Conservation (phyloP, 1,140 invertebrate genomes). For the Tenebrio molitor region DNA sequence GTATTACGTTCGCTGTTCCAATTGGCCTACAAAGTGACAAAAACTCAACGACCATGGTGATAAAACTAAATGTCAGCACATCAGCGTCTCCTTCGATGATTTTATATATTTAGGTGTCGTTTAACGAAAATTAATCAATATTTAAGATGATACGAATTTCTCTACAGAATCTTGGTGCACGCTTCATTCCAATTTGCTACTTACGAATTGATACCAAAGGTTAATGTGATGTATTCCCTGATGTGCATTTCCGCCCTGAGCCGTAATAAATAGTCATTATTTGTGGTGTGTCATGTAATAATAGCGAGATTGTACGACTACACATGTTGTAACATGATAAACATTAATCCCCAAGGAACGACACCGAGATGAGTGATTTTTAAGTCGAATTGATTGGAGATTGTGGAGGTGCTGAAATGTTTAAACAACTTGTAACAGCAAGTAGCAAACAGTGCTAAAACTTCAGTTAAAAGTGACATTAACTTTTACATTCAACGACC, state of each 20-base stretch:
- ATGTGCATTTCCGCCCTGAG: conserved; percentile 31
- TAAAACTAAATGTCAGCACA: no score
- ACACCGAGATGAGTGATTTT: conserved; percentile 4
- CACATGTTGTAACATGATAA: conserved; percentile 36
- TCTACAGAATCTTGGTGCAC: not conserved
- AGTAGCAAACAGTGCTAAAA: no score
- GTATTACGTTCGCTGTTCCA: not conserved
- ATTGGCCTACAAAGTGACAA: not conserved
- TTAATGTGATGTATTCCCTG: conserved; percentile 33
- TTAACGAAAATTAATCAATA: no score
- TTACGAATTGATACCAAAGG: conserved; percentile 33
- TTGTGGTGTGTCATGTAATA: conserved; percentile 39
- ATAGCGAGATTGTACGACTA: conserved; percentile 30
- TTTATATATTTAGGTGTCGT: no score
- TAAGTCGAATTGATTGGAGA: not conserved
- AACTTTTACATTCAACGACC: no score
- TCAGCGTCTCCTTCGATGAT: no score
- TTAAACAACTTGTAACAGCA: no score
- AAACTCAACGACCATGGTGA: no score
- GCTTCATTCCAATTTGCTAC: not conserved
- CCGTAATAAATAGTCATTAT: conserved; percentile 39
- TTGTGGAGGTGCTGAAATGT: no score
- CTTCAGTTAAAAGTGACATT: no score
- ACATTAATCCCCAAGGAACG: conserved; percentile 29
- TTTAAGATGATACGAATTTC: no score